These are phyloP conservation scores for Naja naja DNA, from an alignment of 2,113 vertebrate genomes.

Conservation along the genomic window DNA sequence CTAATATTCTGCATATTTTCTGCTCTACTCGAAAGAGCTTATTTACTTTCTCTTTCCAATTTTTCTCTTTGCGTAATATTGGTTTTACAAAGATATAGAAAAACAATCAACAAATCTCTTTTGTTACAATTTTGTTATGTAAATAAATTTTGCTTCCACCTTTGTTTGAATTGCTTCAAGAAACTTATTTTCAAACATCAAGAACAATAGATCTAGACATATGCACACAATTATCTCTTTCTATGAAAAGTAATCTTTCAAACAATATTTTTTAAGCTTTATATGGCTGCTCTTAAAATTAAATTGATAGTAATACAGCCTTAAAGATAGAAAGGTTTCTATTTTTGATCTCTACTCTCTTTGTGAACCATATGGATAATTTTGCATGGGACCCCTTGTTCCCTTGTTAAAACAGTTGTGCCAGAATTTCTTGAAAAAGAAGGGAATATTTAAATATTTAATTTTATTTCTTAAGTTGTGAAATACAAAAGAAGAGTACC, in stretches of 20 bases:
- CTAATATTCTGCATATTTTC: neutral
- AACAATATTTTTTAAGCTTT: neutral
- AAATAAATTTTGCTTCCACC: neutral
- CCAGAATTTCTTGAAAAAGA: neutral
- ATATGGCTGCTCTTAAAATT: neutral
- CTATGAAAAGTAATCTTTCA: neutral
- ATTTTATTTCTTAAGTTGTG: neutral
- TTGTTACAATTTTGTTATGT: neutral
- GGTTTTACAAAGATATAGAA: neutral
- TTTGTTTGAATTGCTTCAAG: neutral
- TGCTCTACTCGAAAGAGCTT: neutral
- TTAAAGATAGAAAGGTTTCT: neutral
- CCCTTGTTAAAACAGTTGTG: neutral
- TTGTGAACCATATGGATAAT: neutral
- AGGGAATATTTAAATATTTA: neutral
- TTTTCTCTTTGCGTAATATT: neutral
- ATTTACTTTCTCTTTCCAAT: neutral
- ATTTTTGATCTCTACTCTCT: neutral
- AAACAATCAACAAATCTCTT: neutral
- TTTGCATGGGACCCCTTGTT: neutral
- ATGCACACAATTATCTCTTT: neutral
- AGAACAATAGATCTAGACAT: neutral
- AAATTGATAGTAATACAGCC: neutral
- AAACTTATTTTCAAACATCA: neutral
- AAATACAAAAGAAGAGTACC: neutral